phyloP scores from a whole-genome alignment of 2,888 invertebrate genomes.

The Loripinus fragilis region DNA sequence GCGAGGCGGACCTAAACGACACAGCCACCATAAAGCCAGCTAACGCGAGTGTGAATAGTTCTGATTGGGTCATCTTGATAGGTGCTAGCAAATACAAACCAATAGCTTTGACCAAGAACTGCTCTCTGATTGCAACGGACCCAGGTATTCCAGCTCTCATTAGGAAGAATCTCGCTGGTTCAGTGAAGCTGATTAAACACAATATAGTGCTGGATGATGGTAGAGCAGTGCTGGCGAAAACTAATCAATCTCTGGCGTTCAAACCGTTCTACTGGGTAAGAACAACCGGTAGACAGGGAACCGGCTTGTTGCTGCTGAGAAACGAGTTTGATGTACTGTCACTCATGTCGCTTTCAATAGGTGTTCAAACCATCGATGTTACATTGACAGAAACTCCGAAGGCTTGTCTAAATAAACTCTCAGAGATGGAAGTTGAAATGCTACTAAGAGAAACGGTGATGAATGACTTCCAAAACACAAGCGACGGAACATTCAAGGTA shows the following conservation, averaged over 20 bases:
- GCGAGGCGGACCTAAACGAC: too few species aligned
- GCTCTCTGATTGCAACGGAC: constrained; percentile 28
- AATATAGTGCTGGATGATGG: constrained; percentile 37
- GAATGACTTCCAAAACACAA: constrained; percentile 63
- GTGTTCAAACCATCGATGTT: constrained; percentile 65
- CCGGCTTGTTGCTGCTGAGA: constrained; percentile 72
- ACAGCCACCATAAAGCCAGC: too few species aligned
- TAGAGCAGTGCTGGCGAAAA: constrained; percentile 13
- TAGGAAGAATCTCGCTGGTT: constrained; percentile 28
- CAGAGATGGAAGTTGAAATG: constrained; percentile 34
- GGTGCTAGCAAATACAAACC: constrained; percentile 8
- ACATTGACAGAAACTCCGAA: constrained; percentile 63
- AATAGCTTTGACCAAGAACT: constrained; percentile 27
- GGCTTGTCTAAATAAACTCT: constrained; percentile 66
- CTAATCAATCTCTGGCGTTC: constrained; percentile 36
- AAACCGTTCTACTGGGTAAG: constrained; percentile 68
- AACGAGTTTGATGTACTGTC: constrained; percentile 76
- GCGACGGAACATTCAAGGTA: constrained; percentile 7
- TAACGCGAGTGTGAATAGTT: too few species aligned
- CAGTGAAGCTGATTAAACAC: constrained; percentile 54
- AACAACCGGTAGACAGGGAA: constrained; percentile 69
- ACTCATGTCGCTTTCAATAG: constrained; percentile 69
- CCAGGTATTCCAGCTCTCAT: constrained; percentile 28
- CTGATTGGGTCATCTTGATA: too few species aligned
- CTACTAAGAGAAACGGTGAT: constrained; percentile 63